Conservation (phyloP, 1,140 invertebrate genomes). For the Drosophila serrata region DNA sequence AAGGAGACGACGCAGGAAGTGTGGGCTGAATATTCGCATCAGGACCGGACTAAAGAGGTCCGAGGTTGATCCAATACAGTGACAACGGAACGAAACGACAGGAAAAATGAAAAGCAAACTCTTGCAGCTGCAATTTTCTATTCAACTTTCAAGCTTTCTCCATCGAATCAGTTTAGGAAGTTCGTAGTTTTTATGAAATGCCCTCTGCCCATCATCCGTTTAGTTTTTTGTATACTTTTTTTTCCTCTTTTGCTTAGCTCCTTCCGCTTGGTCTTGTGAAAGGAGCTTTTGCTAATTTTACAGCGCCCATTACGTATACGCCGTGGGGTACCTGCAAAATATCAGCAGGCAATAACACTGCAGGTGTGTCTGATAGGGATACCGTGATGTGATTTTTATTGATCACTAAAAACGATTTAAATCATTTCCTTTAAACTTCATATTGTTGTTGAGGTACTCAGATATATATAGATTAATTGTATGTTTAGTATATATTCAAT, state of each 20-base stretch:
- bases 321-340: conserved; percentile 11
- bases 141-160: conserved; percentile 52
- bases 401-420: background rate
- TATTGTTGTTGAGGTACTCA: too few relatives aligned
- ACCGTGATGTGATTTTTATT: background rate
- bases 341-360: background rate
- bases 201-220: conserved; percentile 1
- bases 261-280: conserved; percentile 14
- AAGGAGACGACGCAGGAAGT: conserved; percentile 16
- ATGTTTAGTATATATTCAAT: too few relatives aligned
- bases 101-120: conserved; percentile 19
- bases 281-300: conserved; percentile 49
- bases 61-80: conserved; percentile 42
- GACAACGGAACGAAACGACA: conserved; percentile 27
- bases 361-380: conserved; percentile 9
- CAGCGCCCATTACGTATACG: conserved; percentile 60
- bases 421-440: too few relatives aligned
- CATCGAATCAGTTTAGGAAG: conserved; percentile 45
- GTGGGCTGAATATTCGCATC: conserved; percentile 32
- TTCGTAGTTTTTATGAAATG: conserved; percentile 39
- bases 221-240: conserved; percentile 4
- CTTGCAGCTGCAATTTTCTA: conserved; percentile 64
- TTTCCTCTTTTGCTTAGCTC: background rate
- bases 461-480: too few relatives aligned
- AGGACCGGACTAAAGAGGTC: conserved; percentile 15